Conservation (phyloP, 2,888 invertebrate species). For the Zeuzera pyrina region DNA sequence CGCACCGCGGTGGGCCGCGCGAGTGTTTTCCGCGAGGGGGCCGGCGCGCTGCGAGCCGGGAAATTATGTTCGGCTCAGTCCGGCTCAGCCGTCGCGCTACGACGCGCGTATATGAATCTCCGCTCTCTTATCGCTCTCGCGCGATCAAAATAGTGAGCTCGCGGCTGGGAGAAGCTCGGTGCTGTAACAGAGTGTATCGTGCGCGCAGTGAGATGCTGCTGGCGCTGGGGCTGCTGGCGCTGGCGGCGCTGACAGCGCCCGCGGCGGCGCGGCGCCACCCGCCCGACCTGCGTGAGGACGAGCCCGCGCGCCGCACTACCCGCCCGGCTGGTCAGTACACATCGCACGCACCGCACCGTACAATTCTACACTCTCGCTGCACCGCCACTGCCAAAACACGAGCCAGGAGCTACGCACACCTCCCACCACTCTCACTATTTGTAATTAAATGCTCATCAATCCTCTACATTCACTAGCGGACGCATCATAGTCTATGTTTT, state of each 20-base stretch:
- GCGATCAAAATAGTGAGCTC: constrained; percentile 66
- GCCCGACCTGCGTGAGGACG: constrained; percentile 77
- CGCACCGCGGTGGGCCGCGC: constrained; percentile 40
- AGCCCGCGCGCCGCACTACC: constrained; percentile 76
- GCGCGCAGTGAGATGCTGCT: constrained; percentile 48
- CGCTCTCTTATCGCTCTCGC: constrained; percentile 38
- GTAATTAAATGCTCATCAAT: constrained; percentile 37
- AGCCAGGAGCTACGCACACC: constrained; percentile 19
- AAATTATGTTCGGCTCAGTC: constrained; percentile 64
- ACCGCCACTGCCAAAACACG: constrained; percentile 60
- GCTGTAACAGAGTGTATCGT: constrained; percentile 38
- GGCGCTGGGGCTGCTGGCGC: constrained; percentile 45
- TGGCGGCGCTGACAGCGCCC: constrained; percentile 50
- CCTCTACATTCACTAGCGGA: constrained; percentile 7
- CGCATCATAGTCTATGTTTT: constrained; percentile 1
- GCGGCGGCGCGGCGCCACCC: constrained; percentile 71
- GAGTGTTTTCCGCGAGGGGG: constrained; percentile 64
- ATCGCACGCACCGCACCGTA: constrained; percentile 48
- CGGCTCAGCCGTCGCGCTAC: constrained; percentile 61
- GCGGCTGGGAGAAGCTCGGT: constrained; percentile 47
- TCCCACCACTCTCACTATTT: constrained; percentile 19
- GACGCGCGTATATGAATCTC: constrained; percentile 52
- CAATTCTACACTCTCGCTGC: constrained; percentile 42
- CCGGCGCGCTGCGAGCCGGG: constrained; percentile 61
- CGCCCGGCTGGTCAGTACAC: constrained; percentile 78